These are phyloP conservation scores for Thamnophis sirtalis DNA, from an alignment of 2,113 vertebrate species.

Conservation along the genomic window DNA sequence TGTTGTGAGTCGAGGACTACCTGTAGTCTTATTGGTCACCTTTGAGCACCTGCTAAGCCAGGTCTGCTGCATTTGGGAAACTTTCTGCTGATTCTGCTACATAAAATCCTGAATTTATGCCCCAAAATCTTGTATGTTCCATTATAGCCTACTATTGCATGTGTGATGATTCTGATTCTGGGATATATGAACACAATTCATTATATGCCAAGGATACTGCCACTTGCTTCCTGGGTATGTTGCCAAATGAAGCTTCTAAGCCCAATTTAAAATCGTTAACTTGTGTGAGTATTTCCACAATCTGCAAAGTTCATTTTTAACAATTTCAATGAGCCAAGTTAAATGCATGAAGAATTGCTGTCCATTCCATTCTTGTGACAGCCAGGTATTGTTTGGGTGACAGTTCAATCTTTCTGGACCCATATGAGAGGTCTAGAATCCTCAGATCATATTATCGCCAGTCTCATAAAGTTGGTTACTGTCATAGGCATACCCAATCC, in stretches of 20 bases:
- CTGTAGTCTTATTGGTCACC: not conserved
- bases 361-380: not conserved
- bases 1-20: too few relatives aligned
- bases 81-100: not conserved
- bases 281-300: not conserved
- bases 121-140: not conserved
- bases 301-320: not conserved
- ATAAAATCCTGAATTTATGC: not conserved
- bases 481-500: not conserved
- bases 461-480: not conserved
- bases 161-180: too few relatives aligned
- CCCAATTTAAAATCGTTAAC: not conserved
- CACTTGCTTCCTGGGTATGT: not conserved
- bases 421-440: not conserved
- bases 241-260: not conserved
- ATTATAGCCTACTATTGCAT: not conserved
- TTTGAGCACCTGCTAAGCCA: not conserved
- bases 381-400: not conserved
- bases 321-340: not conserved
- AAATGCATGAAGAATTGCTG: not conserved
- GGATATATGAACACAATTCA: not conserved
- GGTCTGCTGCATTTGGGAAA: not conserved
- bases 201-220: not conserved
- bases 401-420: not conserved
- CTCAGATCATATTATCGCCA: not conserved